These are phyloP conservation scores for Umimayanthus chanpuru DNA, from an alignment of 92 coral and sea anemone species.

Conservation along the genomic window DNA sequence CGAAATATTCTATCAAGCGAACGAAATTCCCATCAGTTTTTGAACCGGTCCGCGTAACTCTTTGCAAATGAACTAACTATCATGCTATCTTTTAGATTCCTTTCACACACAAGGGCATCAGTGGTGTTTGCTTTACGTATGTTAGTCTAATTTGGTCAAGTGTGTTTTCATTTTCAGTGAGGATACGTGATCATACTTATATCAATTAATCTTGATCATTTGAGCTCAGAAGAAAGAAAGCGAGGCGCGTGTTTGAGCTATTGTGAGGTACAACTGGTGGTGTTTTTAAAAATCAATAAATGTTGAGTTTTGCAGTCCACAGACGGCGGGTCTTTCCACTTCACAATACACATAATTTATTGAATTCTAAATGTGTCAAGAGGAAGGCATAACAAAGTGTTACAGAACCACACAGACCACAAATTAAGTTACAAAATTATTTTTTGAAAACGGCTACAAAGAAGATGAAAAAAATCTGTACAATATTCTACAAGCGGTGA, in stretches of 20 bases:
- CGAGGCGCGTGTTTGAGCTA: neutral
- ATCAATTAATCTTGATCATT: neutral
- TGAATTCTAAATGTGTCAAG: constrained; percentile 2
- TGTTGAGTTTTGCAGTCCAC: neutral
- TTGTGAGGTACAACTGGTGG: neutral
- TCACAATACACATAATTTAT: neutral
- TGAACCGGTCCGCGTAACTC: neutral
- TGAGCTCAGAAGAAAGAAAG: neutral
- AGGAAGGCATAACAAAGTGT: neutral
- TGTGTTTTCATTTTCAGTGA: neutral
- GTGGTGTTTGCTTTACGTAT: neutral
- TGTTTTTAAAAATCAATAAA: neutral
- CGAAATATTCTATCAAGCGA: neutral
- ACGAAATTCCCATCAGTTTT: neutral
- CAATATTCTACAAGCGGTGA: neutral
- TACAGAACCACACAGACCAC: constrained; percentile 27
- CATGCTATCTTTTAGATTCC: neutral
- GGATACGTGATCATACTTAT: neutral
- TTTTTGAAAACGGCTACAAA: neutral
- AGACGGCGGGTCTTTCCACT: neutral
- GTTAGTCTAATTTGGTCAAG: constrained; percentile 23
- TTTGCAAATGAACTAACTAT: neutral
- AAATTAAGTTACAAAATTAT: neutral
- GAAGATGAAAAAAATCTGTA: neutral
- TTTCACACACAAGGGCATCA: constrained; percentile 1